A percentile compares a stretch with the other conserved stretches of the same genome.
phyloP scores from a whole-genome alignment of 2,888 invertebrate species.

The Epicampocera succincta region DNA sequence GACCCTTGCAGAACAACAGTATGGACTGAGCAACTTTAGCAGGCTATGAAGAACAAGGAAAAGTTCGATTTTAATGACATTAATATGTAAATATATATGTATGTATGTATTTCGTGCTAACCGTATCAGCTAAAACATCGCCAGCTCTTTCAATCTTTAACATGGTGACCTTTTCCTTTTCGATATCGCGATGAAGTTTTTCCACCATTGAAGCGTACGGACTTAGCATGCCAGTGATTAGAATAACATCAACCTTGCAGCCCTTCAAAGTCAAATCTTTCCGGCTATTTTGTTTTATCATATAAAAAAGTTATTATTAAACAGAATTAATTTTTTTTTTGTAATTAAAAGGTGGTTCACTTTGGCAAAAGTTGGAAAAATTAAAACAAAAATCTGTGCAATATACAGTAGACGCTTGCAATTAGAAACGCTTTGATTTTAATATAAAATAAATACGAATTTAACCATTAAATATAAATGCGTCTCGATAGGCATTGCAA shows the following conservation, averaged over 20 bases:
- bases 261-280: slow-evolving; percentile 87
- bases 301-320: neutral
- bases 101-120: slow-evolving; percentile 81
- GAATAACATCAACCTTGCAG: slow-evolving; percentile 89
- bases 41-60: slow-evolving; percentile 84
- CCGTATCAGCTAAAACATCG: slow-evolving; percentile 93
- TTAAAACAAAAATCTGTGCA: too few species aligned
- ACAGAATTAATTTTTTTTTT: too few species aligned
- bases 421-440: too few species aligned
- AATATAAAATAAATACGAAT: too few species aligned
- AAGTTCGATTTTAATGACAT: neutral
- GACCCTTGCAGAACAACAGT: slow-evolving; percentile 93
- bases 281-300: slow-evolving; percentile 83
- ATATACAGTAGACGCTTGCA: too few species aligned
- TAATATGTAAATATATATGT: too few species aligned
- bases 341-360: too few species aligned
- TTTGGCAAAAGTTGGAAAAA: too few species aligned
- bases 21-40: slow-evolving; percentile 93
- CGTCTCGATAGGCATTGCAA: too few species aligned
- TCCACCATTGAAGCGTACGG: slow-evolving; percentile 91
- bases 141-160: slow-evolving; percentile 92
- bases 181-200: slow-evolving; percentile 89
- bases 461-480: too few species aligned
- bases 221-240: slow-evolving; percentile 90
- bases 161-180: slow-evolving; percentile 91